Base-by-base conservation (phyloP, 2,888 invertebrate species). In the Ectemnius continuus region DNA sequence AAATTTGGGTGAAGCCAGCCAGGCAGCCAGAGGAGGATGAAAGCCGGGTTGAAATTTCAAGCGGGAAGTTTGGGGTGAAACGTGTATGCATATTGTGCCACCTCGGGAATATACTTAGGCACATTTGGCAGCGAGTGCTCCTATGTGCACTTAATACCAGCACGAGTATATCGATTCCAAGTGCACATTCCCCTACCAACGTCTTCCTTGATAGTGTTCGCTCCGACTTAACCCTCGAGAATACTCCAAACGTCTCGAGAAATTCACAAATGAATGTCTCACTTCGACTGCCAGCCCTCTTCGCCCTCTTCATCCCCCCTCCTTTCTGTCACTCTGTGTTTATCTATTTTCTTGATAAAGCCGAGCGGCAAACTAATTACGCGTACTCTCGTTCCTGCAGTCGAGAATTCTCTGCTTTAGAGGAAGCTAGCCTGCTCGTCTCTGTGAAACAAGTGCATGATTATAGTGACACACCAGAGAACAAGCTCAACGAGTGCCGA, bases 31-130 rank as follows among this genome's bases (percentile, higher is more conserved):
- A 47, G 2, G 23, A 2, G 23, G 47, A n/a, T 47, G 52, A 16
- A 16, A 52, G 52, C 52, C 4, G 52, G 52, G 8, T 52, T 52
- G 52, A 52, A 36, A 52, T 52, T 52, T 52, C 52, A 52, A 5
- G 16, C 16, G 6, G 78, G 71, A 13, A 82, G 80, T 70, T 74
- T 23, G 23, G 23, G 79, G 46, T 13, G 59, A 14, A 16, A 52
- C 20, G 6, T 14, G 18, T 58, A 58, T 58, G 8, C 58, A 26
- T 23, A 58, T 58, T 14, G 20, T 20, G 20, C 58, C 11, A 52
- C n/a, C n/a, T 52, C 58, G 58, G 14, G 58, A 20, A 58, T 58
- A 26, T 58, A 18, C 20, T 58, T 58, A 14, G 58, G 11, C 20
- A 20, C 52, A 16, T 16, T 52, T 52, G n/a, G 52, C 13, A 11